A percentile compares a stretch with the other conserved stretches of the same genome.
Evolutionary conservation across 1,140 invertebrate species (phyloP).

Genomic region (Bombus confusus): DNA sequence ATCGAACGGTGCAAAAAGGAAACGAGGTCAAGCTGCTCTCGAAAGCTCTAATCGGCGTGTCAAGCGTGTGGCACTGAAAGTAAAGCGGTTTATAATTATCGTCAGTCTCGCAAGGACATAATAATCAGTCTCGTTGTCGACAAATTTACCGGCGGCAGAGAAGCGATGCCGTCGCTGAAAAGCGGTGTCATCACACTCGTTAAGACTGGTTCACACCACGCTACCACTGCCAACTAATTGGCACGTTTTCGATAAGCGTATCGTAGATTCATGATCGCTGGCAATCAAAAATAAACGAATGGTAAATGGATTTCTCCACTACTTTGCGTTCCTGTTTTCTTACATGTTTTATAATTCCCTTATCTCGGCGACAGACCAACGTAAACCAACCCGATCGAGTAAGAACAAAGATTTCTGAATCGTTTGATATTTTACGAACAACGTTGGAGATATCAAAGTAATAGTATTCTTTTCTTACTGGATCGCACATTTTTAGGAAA

Average conservation of each 20-base stretch:
- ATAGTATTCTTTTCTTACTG: too few species aligned
- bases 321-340: too few species aligned
- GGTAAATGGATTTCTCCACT: too few species aligned
- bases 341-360: too few species aligned
- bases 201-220: conserved; percentile 25
- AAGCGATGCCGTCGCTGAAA: conserved; percentile 30
- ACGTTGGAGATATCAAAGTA: too few species aligned
- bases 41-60: conserved; percentile 52
- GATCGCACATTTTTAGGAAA: too few species aligned
- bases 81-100: conserved; percentile 64
- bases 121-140: conserved; percentile 58
- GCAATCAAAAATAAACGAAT: too few species aligned
- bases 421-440: too few species aligned
- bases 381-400: too few species aligned
- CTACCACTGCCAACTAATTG: background rate
- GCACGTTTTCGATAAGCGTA: conserved; percentile 31
- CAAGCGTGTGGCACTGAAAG: conserved; percentile 46
- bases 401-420: too few species aligned
- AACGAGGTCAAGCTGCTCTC: conserved; percentile 56
- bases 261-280: background rate
- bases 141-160: conserved; percentile 18
- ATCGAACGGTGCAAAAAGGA: conserved; percentile 44
- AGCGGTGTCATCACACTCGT: conserved; percentile 44
- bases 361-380: too few species aligned
- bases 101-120: conserved; percentile 54